These are phyloP conservation scores for Clunio marinus DNA, from an alignment of 2,888 invertebrate species.

Conservation along the genomic window DNA sequence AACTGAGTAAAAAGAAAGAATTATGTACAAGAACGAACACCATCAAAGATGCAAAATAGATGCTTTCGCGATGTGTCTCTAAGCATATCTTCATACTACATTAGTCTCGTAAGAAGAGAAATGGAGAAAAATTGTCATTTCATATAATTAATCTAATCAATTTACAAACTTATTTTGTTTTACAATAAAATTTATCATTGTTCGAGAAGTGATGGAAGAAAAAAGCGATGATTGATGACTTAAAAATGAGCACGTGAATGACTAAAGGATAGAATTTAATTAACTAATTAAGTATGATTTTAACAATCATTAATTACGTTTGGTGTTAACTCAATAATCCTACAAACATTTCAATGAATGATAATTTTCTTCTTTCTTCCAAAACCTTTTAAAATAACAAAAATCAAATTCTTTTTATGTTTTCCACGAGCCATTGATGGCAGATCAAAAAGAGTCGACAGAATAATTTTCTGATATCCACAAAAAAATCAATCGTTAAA, in stretches of 20 bases:
- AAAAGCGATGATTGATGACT: neutral
- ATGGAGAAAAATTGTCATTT: neutral
- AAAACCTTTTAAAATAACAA: too few species aligned
- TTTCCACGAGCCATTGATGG: neutral
- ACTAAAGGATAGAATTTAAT: too few species aligned
- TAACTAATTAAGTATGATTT: too few species aligned
- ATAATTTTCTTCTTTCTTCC: too few species aligned
- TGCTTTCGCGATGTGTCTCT: slow-evolving; percentile 24
- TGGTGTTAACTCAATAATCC: too few species aligned
- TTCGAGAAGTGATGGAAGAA: neutral
- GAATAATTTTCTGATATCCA: neutral
- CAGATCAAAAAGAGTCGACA: neutral
- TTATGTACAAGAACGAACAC: slow-evolving; percentile 26
- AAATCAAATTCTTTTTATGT: too few species aligned
- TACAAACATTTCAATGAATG: too few species aligned
- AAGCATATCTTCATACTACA: neutral
- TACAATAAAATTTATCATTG: neutral
- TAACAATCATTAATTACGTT: too few species aligned
- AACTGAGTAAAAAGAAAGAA: slow-evolving; percentile 9
- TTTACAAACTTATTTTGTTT: neutral
- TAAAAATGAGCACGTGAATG: neutral
- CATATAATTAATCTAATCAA: neutral
- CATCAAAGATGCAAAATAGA: slow-evolving; percentile 32
- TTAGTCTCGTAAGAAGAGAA: too few species aligned
- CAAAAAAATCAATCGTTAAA: too few species aligned